Percentiles rank a stretch among this genome's conserved stretches.
Conservation (phyloP, 2,888 invertebrate genomes). For the Auanema freiburgensis region DNA sequence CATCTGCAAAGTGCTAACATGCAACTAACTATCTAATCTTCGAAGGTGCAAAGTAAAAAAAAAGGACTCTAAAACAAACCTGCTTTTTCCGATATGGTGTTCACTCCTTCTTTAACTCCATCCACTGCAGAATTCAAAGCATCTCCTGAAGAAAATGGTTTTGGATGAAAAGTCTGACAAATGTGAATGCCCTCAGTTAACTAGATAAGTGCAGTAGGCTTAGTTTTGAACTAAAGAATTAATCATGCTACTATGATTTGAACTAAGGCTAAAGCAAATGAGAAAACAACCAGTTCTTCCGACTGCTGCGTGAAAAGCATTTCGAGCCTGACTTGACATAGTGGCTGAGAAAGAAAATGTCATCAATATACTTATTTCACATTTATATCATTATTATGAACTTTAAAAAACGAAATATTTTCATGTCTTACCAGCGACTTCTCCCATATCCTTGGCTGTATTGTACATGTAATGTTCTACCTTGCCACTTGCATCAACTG, state of each 20-base stretch:
- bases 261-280: conserved; percentile 3
- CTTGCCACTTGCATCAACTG: conserved; percentile 37
- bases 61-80: background rate
- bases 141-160: background rate
- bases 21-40: too few relatives aligned
- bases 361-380: too few relatives aligned
- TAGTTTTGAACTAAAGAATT: background rate
- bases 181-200: too few relatives aligned
- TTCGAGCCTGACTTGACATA: conserved; percentile 6
- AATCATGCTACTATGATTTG: background rate
- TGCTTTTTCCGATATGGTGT: too few relatives aligned
- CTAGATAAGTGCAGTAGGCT: conserved; percentile 15
- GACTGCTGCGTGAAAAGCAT: conserved; percentile 14
- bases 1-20: too few relatives aligned
- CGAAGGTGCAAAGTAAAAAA: too few relatives aligned
- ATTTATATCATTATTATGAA: too few relatives aligned
- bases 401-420: too few relatives aligned
- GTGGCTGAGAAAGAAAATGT: conserved; percentile 5
- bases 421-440: conserved; percentile 33
- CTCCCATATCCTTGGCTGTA: conserved; percentile 33
- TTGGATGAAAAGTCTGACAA: conserved; percentile 1
- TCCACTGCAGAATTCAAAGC: conserved; percentile 1
- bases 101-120: conserved; percentile 6
- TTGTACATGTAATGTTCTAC: conserved; percentile 42
- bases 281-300: conserved; percentile 8